phyloP scores from a whole-genome alignment of 2,113 vertebrate genomes.

The Boulengeromyrus knoepffleri region DNA sequence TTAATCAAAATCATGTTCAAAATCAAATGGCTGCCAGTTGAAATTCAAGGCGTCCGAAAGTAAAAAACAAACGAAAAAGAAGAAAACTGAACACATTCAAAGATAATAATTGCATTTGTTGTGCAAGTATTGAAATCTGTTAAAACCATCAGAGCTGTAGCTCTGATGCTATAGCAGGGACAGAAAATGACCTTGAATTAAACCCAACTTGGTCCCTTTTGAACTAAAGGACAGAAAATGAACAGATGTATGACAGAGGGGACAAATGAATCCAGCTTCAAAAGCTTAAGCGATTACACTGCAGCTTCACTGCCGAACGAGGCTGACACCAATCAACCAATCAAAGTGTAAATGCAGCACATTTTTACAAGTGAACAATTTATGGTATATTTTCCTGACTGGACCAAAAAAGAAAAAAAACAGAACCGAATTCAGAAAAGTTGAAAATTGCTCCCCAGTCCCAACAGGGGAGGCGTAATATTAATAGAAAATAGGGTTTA shows the following conservation, averaged over 20 bases:
- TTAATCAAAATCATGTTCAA: neutral
- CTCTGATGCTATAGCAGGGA: neutral
- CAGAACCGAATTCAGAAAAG: neutral
- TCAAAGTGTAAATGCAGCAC: neutral
- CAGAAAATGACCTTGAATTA: neutral
- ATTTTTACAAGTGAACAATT: neutral
- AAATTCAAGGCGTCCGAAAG: neutral
- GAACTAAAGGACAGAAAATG: neutral
- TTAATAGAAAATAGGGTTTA: neutral
- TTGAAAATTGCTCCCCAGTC: neutral
- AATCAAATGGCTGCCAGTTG: neutral
- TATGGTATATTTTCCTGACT: neutral
- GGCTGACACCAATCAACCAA: neutral
- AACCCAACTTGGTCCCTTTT: neutral
- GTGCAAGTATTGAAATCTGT: neutral
- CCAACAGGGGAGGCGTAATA: neutral
- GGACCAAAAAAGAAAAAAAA: neutral
- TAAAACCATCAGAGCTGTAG: neutral
- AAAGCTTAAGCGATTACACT: neutral
- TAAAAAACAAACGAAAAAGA: neutral
- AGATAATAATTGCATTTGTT: neutral
- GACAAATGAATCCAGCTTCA: neutral
- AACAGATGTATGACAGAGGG: neutral
- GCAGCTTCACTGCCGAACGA: neutral
- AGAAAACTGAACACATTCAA: neutral